phyloP scores from a whole-genome alignment of 2,888 invertebrate genomes.

The Tachina grossa region DNA sequence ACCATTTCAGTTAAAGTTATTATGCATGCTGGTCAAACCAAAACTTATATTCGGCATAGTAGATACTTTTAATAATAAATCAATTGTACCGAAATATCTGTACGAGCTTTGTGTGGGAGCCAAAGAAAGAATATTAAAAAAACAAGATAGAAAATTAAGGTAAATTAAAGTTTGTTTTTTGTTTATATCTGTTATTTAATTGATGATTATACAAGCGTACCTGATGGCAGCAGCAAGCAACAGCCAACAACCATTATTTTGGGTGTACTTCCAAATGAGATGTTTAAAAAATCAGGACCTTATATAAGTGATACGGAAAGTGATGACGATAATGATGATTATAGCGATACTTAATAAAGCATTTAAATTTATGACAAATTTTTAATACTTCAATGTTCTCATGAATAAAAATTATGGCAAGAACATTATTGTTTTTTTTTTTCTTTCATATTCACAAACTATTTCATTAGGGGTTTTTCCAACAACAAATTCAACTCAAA shows the following conservation, averaged over 20 bases:
- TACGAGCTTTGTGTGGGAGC: constrained; percentile 58
- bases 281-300: constrained; percentile 13
- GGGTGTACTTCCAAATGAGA: constrained; percentile 9
- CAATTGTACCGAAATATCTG: constrained; percentile 69
- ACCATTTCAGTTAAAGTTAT: constrained; percentile 67
- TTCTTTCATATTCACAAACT: too few relatives aligned
- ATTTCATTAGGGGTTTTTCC: too few relatives aligned
- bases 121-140: constrained; percentile 43
- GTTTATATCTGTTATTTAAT: neutral
- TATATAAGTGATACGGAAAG: constrained; percentile 65
- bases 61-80: constrained; percentile 60
- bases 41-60: constrained; percentile 69
- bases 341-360: neutral
- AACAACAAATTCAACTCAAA: too few relatives aligned
- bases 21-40: constrained; percentile 68
- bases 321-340: constrained; percentile 27
- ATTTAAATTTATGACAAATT: neutral
- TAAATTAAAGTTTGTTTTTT: neutral
- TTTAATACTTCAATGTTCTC: neutral
- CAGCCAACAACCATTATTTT: constrained; percentile 23
- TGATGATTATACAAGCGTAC: neutral
- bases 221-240: neutral
- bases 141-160: constrained; percentile 33
- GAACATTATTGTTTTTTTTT: too few relatives aligned
- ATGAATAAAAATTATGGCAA: neutral